Base-by-base conservation (phyloP, 2,113 vertebrate genomes). In the Epinephelus lanceolatus region DNA sequence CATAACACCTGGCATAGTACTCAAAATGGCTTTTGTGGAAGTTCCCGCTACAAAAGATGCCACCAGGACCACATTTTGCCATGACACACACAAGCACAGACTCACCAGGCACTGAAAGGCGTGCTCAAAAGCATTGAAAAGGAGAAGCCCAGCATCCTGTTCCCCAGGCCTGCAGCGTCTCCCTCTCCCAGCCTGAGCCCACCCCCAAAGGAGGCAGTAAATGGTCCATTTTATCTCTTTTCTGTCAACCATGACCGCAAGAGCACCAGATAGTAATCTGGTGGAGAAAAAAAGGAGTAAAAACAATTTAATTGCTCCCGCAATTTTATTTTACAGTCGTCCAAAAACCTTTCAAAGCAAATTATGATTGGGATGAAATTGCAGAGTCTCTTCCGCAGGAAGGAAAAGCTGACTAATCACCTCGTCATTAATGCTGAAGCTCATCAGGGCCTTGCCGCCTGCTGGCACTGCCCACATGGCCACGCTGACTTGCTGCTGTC, bases 361-460 rank as follows among this genome's bases (percentile, higher is more conserved):
- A 94, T 94, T 95, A 95, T 94, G 91, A 95, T 95, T 95, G 95
- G 94, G 95, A 95, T 97, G 95, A 96, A 96, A 96, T 96, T 95
- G 91, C 93, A 80, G 95, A 87, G 93, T 94, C 94, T 96, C 94
- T 96, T 96, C 95, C 91, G 93, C 93, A 95, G 91, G 93, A 96
- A 96, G 96, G 96, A 95, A 72, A 87, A 80, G 76, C 91, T 91
- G 69, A 89, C 93, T 95, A 95, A 95, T 94, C 93, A 92, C 89
- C 86, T 87, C 66, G 63, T 92, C 88, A 80, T 95, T 89, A 88
- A 90, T 90, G 93, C 87, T 89, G 88, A 92, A 85, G 91, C 95
- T 96, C 95, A 95, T 97, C 94, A 91, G 90, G 76, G 76, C 33
- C 71, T 40, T 95, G 96, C 96, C 93, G 88, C 76, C 88, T 92